Evolutionary conservation across 2,888 invertebrate genomes (phyloP).

Genomic region (Phengaris arion): DNA sequence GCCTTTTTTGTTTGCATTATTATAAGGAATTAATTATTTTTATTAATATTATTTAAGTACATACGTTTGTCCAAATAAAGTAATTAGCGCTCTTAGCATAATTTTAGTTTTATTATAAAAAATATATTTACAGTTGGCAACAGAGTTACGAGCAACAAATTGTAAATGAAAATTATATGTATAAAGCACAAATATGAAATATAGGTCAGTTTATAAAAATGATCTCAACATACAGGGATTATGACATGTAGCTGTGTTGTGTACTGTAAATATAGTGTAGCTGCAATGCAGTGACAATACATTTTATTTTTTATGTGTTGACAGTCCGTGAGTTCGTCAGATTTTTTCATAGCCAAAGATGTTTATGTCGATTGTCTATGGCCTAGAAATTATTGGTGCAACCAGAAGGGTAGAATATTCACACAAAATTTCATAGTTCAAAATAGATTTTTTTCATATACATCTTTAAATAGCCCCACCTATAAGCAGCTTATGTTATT

Average conservation of each 20-base stretch:
- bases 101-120: conserved; percentile 14
- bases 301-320: conserved; percentile 46
- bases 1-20: conserved; percentile 22
- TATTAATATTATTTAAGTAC: conserved; percentile 14
- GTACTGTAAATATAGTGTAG: conserved; percentile 42
- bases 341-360: conserved; percentile 25
- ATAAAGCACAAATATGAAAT: conserved; percentile 31
- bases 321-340: conserved; percentile 44
- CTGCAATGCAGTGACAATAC: conserved; percentile 58
- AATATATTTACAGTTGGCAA: conserved; percentile 31
- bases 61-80: conserved; percentile 24
- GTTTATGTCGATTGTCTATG: background rate
- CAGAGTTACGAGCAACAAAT: conserved; percentile 25
- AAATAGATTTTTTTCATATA: background rate
- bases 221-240: conserved; percentile 28
- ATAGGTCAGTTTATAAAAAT: conserved; percentile 34
- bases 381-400: conserved; percentile 6
- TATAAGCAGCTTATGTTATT: background rate
- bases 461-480: background rate
- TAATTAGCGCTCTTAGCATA: conserved; percentile 12
- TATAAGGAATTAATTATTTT: background rate
- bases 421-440: background rate
- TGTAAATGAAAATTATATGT: conserved; percentile 27
- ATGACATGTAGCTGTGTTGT: conserved; percentile 15
- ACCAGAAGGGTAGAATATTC: background rate